Conservation (phyloP, 2,888 invertebrate species). For the Perdita meconis region DNA sequence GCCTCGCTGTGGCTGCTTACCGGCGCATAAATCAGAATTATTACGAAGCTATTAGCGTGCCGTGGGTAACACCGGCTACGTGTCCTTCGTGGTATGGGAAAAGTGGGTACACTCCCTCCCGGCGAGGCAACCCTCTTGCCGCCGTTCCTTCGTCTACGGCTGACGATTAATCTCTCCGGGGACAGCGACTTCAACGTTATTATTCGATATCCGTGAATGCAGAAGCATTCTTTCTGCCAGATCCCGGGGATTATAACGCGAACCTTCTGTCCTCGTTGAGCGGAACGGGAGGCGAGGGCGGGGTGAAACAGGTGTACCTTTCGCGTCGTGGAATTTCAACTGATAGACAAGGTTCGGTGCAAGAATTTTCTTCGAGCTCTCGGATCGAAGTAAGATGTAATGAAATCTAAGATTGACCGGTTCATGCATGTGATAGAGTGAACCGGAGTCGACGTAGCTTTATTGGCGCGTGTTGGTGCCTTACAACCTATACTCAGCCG, state of each 20-base stretch:
- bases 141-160: constrained; percentile 69
- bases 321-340: no score
- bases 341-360: not conserved
- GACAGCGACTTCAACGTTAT: not conserved
- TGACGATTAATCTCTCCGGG: constrained; percentile 82
- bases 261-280: no score
- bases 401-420: not conserved
- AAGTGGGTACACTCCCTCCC: constrained; percentile 51
- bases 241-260: no score
- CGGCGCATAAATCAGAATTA: constrained; percentile 82
- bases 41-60: constrained; percentile 81
- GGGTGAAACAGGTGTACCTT: no score
- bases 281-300: no score
- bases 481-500: constrained; percentile 77
- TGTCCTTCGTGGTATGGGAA: constrained; percentile 74
- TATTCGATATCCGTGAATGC: not conserved
- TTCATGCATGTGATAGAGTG: constrained; percentile 18
- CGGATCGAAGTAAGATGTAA: not conserved
- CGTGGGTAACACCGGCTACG: constrained; percentile 79
- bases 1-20: constrained; percentile 75
- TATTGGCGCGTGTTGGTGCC: constrained; percentile 60
- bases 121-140: constrained; percentile 41
- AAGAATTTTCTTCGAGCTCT: not conserved
- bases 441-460: constrained; percentile 33
- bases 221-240: not conserved